Base-by-base conservation (phyloP, 2,888 invertebrate species). In the Hyles lineata region DNA sequence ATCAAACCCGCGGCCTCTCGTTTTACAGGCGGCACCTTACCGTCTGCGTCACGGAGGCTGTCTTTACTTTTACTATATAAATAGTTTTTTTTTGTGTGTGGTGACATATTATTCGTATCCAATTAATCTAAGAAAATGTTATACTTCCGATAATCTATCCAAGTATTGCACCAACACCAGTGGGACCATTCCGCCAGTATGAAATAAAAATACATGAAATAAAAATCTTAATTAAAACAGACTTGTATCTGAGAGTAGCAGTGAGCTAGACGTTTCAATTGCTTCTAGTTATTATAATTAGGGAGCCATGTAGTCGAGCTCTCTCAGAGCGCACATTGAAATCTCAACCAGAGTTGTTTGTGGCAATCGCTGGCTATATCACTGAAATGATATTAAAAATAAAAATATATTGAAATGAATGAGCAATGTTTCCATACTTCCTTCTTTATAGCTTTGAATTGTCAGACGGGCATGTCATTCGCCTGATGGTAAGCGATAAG, bases 201-300 rank as follows among this genome's bases (percentile, higher is more conserved):
- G 1, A 59, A 59, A n/a, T 3, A 9, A 59, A 23, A 59, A 23
- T 11, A 11, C 21, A 35, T 9, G 35, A 21, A 23, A 21, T 1
- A 21, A 62, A 43, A 43, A 43, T 63, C 35, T 63, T 63, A 63
- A 63, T 63, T 61, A 35, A 63, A 21, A 63, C 8, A 35, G 43
- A 43, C 21, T 60, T 25, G 6, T 17, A 67, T 17, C n/a, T 2
- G 55, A 55, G 55, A 55, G n/a, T n/a, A n/a, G 6, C 8, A 55
- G 6, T 32, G 17, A 43, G 21, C n/a, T 23, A 50, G 23, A 23
- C 17, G 67, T 23, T 67, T 67, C 67, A 23, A 43, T 67, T 67
- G 67, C 67, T 67, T 6, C 67, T 43, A 67, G 43, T 67, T 67
- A 23, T 67, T 23, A 50, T 67, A 50, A 67, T 67, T 67, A 67